Evolutionary conservation across 2,797 vertebrate species (phyloP).

Genomic region (Mallotus villosus): DNA sequence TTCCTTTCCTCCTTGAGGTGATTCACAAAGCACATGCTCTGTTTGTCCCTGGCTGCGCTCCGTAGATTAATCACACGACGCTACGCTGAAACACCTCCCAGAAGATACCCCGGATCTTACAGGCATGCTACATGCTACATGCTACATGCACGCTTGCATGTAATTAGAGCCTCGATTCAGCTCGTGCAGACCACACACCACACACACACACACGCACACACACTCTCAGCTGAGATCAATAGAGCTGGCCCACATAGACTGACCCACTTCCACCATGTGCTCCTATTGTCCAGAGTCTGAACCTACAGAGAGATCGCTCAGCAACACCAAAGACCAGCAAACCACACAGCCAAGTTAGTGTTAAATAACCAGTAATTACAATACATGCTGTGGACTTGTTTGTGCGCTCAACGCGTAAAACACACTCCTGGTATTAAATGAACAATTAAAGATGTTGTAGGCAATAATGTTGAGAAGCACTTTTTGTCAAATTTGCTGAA

Average conservation of each 20-base stretch:
- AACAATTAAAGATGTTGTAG: too few relatives aligned
- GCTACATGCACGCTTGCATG: background rate
- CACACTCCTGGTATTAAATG: too few relatives aligned
- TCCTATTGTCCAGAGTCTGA: background rate
- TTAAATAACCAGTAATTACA: too few relatives aligned
- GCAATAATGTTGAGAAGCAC: too few relatives aligned
- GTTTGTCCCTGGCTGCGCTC: background rate
- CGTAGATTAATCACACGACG: background rate
- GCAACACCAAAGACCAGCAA: too few relatives aligned
- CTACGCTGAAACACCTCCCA: too few relatives aligned
- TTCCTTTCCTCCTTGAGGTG: too few relatives aligned
- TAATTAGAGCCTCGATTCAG: background rate
- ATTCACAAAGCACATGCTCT: too few relatives aligned
- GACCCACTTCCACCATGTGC: conserved; percentile 9
- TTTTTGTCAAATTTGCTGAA: too few relatives aligned
- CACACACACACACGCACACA: background rate
- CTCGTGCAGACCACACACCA: background rate
- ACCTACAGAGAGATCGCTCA: background rate
- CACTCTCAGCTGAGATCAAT: background rate
- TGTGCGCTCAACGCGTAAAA: too few relatives aligned
- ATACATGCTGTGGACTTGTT: too few relatives aligned
- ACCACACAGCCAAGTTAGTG: background rate
- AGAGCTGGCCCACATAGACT: conserved; percentile 9
- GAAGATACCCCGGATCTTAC: too few relatives aligned
- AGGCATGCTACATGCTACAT: background rate